These are phyloP conservation scores for Drosophila kurseongensis DNA, from an alignment of 1,140 invertebrate species.

Conservation along the genomic window DNA sequence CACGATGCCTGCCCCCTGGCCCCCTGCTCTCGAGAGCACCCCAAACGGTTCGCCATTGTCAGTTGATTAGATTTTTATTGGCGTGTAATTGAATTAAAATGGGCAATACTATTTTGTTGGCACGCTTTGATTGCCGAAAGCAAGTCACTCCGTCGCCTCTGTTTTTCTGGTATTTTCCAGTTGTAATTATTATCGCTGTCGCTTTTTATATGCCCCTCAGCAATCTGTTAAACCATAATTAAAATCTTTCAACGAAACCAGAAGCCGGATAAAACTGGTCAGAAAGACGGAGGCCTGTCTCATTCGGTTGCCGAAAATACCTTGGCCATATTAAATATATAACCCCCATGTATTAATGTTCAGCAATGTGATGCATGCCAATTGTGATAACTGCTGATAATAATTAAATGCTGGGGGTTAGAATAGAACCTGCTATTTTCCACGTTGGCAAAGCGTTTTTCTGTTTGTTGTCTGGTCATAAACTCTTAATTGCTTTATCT, in stretches of 20 bases:
- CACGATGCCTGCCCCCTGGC: neutral
- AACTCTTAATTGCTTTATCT: slow-evolving; percentile 44
- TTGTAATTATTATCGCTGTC: slow-evolving; percentile 62
- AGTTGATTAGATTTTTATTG: slow-evolving; percentile 77
- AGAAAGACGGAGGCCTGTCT: slow-evolving; percentile 33
- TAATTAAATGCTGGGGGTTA: slow-evolving; percentile 4
- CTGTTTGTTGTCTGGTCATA: slow-evolving; percentile 22
- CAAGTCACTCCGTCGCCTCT: slow-evolving; percentile 30
- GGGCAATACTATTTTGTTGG: slow-evolving; percentile 70
- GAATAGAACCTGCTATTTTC: slow-evolving; percentile 2
- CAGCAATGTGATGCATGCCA: slow-evolving; percentile 28
- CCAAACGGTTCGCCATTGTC: slow-evolving; percentile 41
- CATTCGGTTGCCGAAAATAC: neutral
- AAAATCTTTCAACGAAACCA: slow-evolving; percentile 15
- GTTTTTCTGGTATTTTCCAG: slow-evolving; percentile 80
- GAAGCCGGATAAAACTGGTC: slow-evolving; percentile 21
- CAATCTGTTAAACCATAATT: slow-evolving; percentile 20
- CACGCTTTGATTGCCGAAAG: slow-evolving; percentile 69
- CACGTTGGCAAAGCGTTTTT: slow-evolving; percentile 1
- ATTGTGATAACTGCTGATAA: slow-evolving; percentile 32
- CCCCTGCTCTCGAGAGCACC: slow-evolving; percentile 1
- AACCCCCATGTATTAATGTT: slow-evolving; percentile 4
- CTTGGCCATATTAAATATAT: slow-evolving; percentile 6
- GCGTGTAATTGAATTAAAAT: slow-evolving; percentile 75
- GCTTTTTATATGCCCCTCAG: slow-evolving; percentile 33